phyloP scores from a whole-genome alignment of 2,113 vertebrate species.

The Dissostichus mawsoni region DNA sequence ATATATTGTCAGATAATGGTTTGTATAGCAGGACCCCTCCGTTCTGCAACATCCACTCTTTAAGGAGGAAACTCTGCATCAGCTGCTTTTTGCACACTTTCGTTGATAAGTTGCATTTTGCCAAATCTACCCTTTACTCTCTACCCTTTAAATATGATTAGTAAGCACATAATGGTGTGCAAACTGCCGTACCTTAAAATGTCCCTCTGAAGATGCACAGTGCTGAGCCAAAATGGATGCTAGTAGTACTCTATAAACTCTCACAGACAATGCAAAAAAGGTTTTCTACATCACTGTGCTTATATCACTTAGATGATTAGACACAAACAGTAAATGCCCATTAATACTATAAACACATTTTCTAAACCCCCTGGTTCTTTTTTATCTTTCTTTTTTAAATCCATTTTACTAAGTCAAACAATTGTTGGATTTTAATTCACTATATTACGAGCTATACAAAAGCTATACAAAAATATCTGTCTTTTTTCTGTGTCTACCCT shows the following conservation, averaged over 20 bases:
- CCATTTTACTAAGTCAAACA: neutral
- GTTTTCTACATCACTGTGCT: neutral
- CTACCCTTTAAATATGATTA: neutral
- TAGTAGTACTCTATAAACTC: neutral
- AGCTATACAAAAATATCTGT: too few species aligned
- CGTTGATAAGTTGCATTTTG: neutral
- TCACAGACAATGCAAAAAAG: slow-evolving; percentile 8
- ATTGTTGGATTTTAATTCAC: neutral
- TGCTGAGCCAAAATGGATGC: slow-evolving; percentile 11
- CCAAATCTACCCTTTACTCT: neutral
- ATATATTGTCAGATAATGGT: slow-evolving; percentile 45
- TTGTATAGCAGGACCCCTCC: neutral
- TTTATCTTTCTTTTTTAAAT: neutral
- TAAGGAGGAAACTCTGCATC: slow-evolving; percentile 1
- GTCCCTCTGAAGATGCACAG: neutral
- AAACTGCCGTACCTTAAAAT: slow-evolving; percentile 11
- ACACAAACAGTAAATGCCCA: neutral
- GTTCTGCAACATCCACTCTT: neutral
- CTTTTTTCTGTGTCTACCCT: neutral
- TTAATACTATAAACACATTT: slow-evolving; percentile 2
- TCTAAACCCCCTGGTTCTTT: neutral
- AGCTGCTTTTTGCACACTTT: neutral
- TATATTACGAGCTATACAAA: neutral
- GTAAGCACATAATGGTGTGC: slow-evolving; percentile 10
- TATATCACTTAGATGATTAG: neutral